phyloP scores from a whole-genome alignment of 2,113 vertebrate species.

The Gadus chalcogrammus region DNA sequence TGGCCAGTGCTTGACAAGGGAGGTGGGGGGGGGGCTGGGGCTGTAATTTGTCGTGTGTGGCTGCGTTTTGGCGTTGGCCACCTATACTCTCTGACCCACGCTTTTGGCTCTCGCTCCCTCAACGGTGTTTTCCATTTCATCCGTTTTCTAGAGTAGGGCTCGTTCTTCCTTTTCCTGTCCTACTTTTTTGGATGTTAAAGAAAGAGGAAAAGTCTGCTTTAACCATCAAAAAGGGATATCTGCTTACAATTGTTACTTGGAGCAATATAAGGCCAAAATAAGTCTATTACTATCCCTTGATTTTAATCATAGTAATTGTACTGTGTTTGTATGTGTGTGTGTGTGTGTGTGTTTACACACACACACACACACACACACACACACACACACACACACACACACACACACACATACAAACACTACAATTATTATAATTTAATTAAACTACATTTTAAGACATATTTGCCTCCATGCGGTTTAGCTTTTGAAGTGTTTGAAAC shows the following conservation, averaged over 20 bases:
- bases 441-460: no score
- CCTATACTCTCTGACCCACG: not conserved
- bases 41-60: conserved; percentile 46
- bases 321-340: not conserved
- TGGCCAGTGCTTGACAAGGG: conserved; percentile 53
- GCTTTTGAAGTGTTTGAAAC: no score
- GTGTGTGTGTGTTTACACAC: conserved; percentile 1
- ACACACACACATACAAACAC: no score
- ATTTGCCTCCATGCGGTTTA: no score
- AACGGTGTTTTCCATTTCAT: not conserved
- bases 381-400: no score
- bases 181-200: not conserved
- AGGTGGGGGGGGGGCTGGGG: conserved; percentile 42
- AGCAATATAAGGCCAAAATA: no score
- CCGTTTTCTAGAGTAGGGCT: not conserved
- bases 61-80: conserved; percentile 57
- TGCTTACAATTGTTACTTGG: no score
- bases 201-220: not conserved
- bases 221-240: no score
- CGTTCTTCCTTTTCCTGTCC: not conserved
- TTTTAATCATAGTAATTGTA: no score
- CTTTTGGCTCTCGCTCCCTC: not conserved
- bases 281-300: no score
- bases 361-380: no score
- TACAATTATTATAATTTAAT: no score